Base-by-base conservation (phyloP, 2,797 vertebrate genomes). In the Octomys mimax region DNA sequence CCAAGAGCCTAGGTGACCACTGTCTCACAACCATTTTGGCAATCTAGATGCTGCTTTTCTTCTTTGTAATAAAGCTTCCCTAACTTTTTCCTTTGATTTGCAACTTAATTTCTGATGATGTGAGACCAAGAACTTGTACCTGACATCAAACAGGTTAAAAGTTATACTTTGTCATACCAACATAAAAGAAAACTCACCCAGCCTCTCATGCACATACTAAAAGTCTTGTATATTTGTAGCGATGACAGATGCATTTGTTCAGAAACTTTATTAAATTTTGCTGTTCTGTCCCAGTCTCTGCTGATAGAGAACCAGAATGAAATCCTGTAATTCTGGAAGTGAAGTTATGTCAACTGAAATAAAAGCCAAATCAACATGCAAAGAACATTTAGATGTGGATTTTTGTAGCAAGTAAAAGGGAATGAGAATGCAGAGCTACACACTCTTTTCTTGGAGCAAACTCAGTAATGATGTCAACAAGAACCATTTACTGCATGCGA, bases 251-350 rank as follows among this genome's bases (percentile, higher is more conserved):
- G 16, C 18, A 22, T 78, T 78, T 88, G 33, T 71, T 71, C 36
- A 71, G 22, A 83, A 94, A 80, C 2, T 26, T 79, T 70, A 75
- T 21, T 33, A 89, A 79, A 75, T 86, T 91, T 77, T 92, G 9
- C 28, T 92, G 33, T 36, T 21, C 10, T 19, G 73, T n/a, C 13
- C 22, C 4, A 31, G 9, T 57, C 31, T 88, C 39, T 93, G 16
- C 24, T 79, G 9, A 12, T 61, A 84, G 39, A 92, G 5, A 36
- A 86, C 11, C 8, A 68, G 42, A 61, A 77, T 62, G 4, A 42
- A 80, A n/a, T 61, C 84, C 46, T 82, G 61, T 54, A 82, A 86
- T 59, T 6, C 0, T 39, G 1, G 10, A 79, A 95, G 31, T 89
- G 5, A 5, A 54, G 12, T 73, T 91, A 85, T 57, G 28, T 66